These are phyloP conservation scores for Dimorphilus gyrociliatus DNA, from an alignment of 2,888 invertebrate species.

Conservation along the genomic window DNA sequence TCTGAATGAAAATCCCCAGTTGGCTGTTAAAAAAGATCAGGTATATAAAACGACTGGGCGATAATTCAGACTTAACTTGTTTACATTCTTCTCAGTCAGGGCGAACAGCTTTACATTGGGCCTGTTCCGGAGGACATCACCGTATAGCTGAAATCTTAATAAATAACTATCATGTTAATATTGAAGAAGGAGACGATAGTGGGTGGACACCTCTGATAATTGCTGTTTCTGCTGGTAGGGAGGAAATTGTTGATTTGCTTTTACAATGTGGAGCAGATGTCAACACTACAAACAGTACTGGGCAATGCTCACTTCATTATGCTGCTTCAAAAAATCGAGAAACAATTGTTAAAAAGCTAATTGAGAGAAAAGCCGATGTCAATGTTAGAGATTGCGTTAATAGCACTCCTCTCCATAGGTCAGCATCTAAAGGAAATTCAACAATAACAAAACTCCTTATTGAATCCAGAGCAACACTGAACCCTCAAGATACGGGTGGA, in stretches of 20 bases:
- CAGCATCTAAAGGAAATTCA: conserved; percentile 57
- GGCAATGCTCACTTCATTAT: conserved; percentile 66
- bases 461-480: conserved; percentile 41
- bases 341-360: conserved; percentile 51
- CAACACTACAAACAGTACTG: conserved; percentile 53
- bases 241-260: conserved; percentile 50
- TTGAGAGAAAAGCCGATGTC: conserved; percentile 51
- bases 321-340: conserved; percentile 66
- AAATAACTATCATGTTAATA: conserved; percentile 39
- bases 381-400: conserved; percentile 42
- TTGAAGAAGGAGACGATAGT: not conserved
- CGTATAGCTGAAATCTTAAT: conserved; percentile 55
- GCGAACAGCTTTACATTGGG: conserved; percentile 63
- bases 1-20: conserved; percentile 44
- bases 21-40: conserved; percentile 42
- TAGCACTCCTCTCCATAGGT: conserved; percentile 52
- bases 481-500: conserved; percentile 52
- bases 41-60: conserved; percentile 36
- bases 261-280: conserved; percentile 54
- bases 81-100: conserved; percentile 15
- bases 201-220: conserved; percentile 64
- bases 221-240: conserved; percentile 59
- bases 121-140: conserved; percentile 57
- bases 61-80: not conserved
- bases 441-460: conserved; percentile 52